Evolutionary conservation across 2,888 invertebrate genomes (phyloP).

Genomic region (Apeira syringaria): DNA sequence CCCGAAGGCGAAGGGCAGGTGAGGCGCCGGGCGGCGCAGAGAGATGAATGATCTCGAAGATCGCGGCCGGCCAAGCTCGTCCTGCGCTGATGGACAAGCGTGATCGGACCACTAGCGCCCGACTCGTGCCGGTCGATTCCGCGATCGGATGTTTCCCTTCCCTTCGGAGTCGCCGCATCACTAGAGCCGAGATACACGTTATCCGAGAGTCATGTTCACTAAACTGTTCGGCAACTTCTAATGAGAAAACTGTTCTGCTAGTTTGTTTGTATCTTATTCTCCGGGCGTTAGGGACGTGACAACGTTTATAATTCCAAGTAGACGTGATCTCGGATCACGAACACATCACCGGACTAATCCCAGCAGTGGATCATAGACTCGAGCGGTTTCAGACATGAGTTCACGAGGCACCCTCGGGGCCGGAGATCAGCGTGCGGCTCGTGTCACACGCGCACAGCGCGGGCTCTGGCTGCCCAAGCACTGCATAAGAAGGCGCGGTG

Average conservation of each 20-base stretch:
- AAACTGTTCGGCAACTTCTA: slow-evolving; percentile 14
- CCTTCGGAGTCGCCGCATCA: slow-evolving; percentile 35
- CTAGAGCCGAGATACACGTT: not conserved
- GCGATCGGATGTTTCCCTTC: slow-evolving; percentile 48
- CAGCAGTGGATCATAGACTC: too few species aligned
- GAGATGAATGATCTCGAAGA: slow-evolving; percentile 53
- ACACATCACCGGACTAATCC: too few species aligned
- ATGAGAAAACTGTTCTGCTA: slow-evolving; percentile 18
- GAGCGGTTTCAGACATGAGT: too few species aligned
- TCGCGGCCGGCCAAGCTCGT: slow-evolving; percentile 57
- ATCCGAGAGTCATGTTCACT: slow-evolving; percentile 7
- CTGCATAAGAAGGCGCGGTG: too few species aligned
- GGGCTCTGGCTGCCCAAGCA: too few species aligned
- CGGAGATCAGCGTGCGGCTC: too few species aligned
- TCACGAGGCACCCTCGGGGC: too few species aligned
- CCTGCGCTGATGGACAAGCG: slow-evolving; percentile 59
- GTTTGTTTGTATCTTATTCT: slow-evolving; percentile 18
- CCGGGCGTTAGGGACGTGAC: slow-evolving; percentile 4
- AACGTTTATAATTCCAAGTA: slow-evolving; percentile 10
- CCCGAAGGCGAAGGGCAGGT: slow-evolving; percentile 33
- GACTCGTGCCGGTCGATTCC: slow-evolving; percentile 59
- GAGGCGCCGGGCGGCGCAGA: slow-evolving; percentile 10
- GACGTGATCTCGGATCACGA: slow-evolving; percentile 2
- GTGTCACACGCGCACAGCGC: too few species aligned
- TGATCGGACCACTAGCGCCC: slow-evolving; percentile 66